Percentiles rank a stretch among this genome's conserved stretches.
These are phyloP conservation scores for Sorex maritimensis DNA, from an alignment of 2,797 vertebrate species.

Conservation along the genomic window DNA sequence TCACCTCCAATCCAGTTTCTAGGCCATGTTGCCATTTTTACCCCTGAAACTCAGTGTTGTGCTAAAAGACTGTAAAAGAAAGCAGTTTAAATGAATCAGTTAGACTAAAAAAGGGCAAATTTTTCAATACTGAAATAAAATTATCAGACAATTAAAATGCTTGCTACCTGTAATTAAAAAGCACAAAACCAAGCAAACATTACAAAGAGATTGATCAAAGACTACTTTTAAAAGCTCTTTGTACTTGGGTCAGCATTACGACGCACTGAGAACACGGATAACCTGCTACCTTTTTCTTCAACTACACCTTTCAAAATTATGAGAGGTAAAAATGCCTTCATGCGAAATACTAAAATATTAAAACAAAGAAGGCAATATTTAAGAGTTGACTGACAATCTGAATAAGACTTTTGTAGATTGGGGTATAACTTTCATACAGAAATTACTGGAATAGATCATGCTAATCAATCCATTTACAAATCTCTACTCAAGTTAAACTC, in stretches of 20 bases:
- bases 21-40: not conserved
- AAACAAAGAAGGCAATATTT: not conserved
- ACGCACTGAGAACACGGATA: not conserved
- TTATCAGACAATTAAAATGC: not conserved
- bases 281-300: not conserved
- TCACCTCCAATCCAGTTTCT: not conserved
- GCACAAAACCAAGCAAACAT: conserved; percentile 26
- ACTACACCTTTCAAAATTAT: not conserved
- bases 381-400: not conserved
- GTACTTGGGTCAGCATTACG: not conserved
- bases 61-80: not conserved
- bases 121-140: conserved; percentile 3
- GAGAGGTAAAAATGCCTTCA: not conserved
- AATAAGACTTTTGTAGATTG: not conserved
- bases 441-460: conserved; percentile 13
- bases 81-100: not conserved
- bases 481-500: not conserved
- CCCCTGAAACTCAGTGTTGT: not conserved
- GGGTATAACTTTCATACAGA: conserved; percentile 34
- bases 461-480: conserved; percentile 41
- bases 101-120: not conserved
- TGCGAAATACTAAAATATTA: not conserved
- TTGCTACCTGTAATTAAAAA: not conserved
- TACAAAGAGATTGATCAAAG: conserved; percentile 11
- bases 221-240: not conserved